Base-by-base conservation (phyloP, 2,113 vertebrate genomes). In the Ceyx cyanopectus region DNA sequence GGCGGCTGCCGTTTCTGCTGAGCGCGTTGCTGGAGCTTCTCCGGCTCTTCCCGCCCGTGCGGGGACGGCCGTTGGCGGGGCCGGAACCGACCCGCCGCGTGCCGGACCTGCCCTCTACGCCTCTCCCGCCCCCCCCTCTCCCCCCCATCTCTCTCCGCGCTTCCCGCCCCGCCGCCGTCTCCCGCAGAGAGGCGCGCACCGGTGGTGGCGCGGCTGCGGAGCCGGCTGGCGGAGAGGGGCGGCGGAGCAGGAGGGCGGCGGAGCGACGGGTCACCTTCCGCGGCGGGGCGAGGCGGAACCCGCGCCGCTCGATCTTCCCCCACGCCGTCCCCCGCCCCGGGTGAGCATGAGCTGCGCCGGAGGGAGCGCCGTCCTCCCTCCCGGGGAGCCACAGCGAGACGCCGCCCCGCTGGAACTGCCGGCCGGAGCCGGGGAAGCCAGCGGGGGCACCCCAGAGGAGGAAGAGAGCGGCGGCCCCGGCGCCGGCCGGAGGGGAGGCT, bases 331-430 rank as follows among this genome's bases (percentile, higher is more conserved):
- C 40, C 32, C 41, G 16, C 34, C 54, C 50, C 48, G 46, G 70
- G 29, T 30, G 32, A 74, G 37, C 60, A 94, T 94, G 93, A 92
- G 87, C 90, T 61, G 82, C 74, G n/a, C 67, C 78, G 79, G 18
- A 12, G 93, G 51, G 14, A 84, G 63, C 74, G 46, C 46, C 24
- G 69, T 77, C 65, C 65, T 75, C 16, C 54, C 63, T 14, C 13
- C 69, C 65, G 83, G 37, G 45, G 75, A 87, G 34, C 74, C 29
- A 21, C 90, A 48, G 53, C 63, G 27, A 34, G 68, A 63, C 34
- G 34, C 62, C 50, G 82, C 40, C 57, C 61, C 78, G 12, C 57
- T 72, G 78, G 82, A 84, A 34, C 90, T 83, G 73, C 75, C 80
- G 29, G 43, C 60, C 34, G 66, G 54, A 23, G 75, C 93, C 68